Conservation (phyloP, 2,113 vertebrate species). For the Melanostigma gelatinosum region DNA sequence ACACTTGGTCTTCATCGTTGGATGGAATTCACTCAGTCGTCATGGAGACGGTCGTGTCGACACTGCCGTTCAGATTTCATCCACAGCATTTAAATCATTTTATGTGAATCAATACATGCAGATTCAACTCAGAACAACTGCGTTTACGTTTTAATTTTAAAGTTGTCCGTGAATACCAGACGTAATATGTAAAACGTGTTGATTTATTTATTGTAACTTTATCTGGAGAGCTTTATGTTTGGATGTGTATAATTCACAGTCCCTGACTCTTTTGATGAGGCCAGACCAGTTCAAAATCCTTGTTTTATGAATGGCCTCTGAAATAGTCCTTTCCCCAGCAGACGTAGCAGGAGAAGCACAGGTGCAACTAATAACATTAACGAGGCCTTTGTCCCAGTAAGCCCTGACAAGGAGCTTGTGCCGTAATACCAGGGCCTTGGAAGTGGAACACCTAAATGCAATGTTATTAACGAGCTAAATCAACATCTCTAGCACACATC, state of each 20-base stretch:
- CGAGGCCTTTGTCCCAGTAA: constrained; percentile 19
- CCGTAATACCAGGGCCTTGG: background rate
- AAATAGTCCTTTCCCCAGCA: background rate
- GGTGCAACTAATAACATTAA: constrained; percentile 2
- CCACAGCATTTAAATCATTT: background rate
- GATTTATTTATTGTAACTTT: background rate
- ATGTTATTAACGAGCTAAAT: constrained; percentile 20
- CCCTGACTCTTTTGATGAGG: background rate
- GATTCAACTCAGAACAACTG: background rate
- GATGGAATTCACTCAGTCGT: constrained; percentile 7
- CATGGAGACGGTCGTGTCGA: constrained; percentile 6
- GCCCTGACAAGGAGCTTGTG: background rate
- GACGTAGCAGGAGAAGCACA: background rate
- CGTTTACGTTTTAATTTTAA: background rate
- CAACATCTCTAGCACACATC: background rate
- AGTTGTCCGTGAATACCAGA: background rate
- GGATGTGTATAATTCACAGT: background rate
- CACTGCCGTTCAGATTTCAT: background rate
- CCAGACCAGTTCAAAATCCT: background rate
- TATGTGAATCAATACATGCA: background rate
- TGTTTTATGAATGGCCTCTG: background rate
- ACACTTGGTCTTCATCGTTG: too few species aligned
- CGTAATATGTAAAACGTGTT: background rate
- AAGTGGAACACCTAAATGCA: constrained; percentile 44
- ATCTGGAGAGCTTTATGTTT: background rate